Evolutionary conservation across 1,140 invertebrate species (phyloP).

Genomic region (Drosophila ercepeae): DNA sequence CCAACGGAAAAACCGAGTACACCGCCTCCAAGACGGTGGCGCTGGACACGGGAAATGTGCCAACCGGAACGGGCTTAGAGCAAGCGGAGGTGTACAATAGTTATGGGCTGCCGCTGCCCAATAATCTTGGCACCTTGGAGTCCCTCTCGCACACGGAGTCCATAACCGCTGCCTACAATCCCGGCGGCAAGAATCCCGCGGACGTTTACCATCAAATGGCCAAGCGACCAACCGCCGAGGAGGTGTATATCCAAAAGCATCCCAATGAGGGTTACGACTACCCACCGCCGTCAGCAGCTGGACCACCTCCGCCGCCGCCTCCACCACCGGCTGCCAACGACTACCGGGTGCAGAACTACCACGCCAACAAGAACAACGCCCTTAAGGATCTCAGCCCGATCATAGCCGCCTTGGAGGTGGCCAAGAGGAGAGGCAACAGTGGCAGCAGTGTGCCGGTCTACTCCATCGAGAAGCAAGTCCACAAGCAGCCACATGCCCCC

Average conservation of each 20-base stretch:
- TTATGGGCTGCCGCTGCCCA: slow-evolving; percentile 67
- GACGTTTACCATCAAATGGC: slow-evolving; percentile 81
- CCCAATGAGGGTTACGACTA: slow-evolving; percentile 81
- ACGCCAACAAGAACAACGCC: slow-evolving; percentile 66
- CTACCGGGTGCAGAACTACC: slow-evolving; percentile 69
- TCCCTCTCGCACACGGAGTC: slow-evolving; percentile 80
- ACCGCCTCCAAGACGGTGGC: slow-evolving; percentile 76
- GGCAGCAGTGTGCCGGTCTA: slow-evolving; percentile 50
- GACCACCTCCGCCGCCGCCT: slow-evolving; percentile 5
- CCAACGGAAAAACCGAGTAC: slow-evolving; percentile 77
- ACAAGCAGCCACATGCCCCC: slow-evolving; percentile 55
- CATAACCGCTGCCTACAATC: slow-evolving; percentile 74
- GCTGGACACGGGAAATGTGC: slow-evolving; percentile 46
- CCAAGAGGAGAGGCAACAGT: slow-evolving; percentile 56
- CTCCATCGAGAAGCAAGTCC: slow-evolving; percentile 75
- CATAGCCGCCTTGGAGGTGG: slow-evolving; percentile 78
- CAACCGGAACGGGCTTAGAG: slow-evolving; percentile 41
- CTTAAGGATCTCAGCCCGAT: slow-evolving; percentile 75
- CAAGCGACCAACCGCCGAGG: slow-evolving; percentile 66
- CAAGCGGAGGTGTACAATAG: slow-evolving; percentile 62
- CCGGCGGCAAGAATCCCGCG: slow-evolving; percentile 41
- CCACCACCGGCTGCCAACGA: slow-evolving; percentile 24
- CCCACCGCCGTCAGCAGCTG: slow-evolving; percentile 27
- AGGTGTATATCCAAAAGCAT: slow-evolving; percentile 75
- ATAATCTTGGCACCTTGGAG: slow-evolving; percentile 73